Conservation (phyloP, 1,140 invertebrate species). For the Heliconius congener region DNA sequence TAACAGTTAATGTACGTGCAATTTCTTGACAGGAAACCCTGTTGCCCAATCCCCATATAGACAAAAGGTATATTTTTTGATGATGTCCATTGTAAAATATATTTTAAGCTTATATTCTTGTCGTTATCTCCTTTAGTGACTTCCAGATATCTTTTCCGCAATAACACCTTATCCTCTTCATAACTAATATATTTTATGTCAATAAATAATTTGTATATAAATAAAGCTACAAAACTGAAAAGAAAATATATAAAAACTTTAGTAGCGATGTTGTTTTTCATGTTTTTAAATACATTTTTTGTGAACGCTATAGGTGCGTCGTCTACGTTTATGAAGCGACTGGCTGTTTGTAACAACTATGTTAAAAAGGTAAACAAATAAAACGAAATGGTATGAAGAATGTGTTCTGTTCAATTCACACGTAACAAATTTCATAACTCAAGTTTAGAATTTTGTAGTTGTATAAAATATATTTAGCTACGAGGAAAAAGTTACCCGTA, state of each 20-base stretch:
- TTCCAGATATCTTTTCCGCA: neutral
- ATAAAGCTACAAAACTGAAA: constrained; percentile 3
- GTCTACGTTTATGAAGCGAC: neutral
- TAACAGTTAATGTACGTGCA: constrained; percentile 62
- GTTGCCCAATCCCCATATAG: constrained; percentile 55
- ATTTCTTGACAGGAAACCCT: constrained; percentile 51
- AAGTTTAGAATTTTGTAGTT: neutral
- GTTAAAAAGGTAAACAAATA: constrained; percentile 23
- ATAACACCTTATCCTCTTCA: neutral
- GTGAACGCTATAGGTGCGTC: neutral
- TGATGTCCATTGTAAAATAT: constrained; percentile 64
- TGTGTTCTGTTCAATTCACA: constrained; percentile 8
- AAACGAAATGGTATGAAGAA: neutral
- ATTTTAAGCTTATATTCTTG: constrained; percentile 46
- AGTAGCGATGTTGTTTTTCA: constrained; percentile 16
- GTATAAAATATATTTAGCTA: neutral
- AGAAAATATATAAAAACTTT: constrained; percentile 20
- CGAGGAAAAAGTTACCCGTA: neutral
- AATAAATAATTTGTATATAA: constrained; percentile 17
- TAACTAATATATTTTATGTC: constrained; percentile 10
- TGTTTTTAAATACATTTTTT: neutral
- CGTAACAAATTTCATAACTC: neutral
- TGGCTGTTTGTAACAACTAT: constrained; percentile 14
- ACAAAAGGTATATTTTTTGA: constrained; percentile 53
- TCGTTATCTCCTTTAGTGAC: neutral